phyloP scores from a whole-genome alignment of 1,140 invertebrate genomes.

The Pomacea maculata region DNA sequence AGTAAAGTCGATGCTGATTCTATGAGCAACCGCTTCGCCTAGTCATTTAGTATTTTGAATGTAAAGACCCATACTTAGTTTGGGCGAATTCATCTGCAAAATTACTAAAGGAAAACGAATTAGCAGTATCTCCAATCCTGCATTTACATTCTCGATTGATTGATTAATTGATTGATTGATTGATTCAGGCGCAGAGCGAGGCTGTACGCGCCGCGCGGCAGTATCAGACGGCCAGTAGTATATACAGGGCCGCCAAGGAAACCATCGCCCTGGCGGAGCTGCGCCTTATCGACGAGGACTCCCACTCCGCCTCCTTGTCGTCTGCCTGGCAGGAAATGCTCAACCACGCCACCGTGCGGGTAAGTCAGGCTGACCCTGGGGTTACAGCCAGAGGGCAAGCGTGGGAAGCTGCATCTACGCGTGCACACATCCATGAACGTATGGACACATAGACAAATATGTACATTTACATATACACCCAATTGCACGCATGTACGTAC shows the following conservation, averaged over 20 bases:
- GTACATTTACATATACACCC: neutral
- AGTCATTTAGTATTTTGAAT: no score
- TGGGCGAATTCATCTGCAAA: no score
- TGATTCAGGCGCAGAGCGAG: constrained; percentile 74
- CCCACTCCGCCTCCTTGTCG: constrained; percentile 84
- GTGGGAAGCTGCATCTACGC: neutral
- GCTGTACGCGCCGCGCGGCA: constrained; percentile 90
- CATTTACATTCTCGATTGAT: no score
- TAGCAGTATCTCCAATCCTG: no score
- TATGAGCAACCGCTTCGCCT: no score
- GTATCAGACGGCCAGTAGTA: constrained; percentile 83
- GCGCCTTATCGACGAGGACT: constrained; percentile 59
- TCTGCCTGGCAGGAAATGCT: constrained; percentile 98
- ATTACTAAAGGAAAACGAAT: no score
- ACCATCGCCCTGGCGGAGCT: constrained; percentile 89
- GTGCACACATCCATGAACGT: no score
- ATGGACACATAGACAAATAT: neutral
- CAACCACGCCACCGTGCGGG: constrained; percentile 92
- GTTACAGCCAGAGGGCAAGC: neutral
- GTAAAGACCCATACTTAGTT: no score
- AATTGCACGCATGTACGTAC: neutral
- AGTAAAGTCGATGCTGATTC: no score
- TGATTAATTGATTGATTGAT: no score
- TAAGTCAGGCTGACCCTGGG: constrained; percentile 60
- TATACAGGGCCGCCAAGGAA: constrained; percentile 91